These are phyloP conservation scores for Diuraphis noxia DNA, from an alignment of 1,140 invertebrate genomes.

Conservation along the genomic window DNA sequence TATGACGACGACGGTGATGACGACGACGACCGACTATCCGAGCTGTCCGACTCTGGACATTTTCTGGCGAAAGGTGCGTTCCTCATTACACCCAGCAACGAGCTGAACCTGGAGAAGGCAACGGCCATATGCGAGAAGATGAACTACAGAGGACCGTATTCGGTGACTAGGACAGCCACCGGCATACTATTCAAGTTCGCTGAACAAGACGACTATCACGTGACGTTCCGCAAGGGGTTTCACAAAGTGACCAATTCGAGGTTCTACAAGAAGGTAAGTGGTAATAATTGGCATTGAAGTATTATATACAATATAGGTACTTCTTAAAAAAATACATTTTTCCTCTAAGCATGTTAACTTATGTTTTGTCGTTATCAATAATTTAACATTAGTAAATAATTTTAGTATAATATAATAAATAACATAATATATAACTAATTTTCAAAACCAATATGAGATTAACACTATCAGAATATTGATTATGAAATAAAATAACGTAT, in stretches of 20 bases:
- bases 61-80: constrained; percentile 71
- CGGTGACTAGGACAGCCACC: constrained; percentile 80
- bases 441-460: too few species aligned
- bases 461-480: too few species aligned
- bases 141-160: constrained; percentile 81
- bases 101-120: constrained; percentile 79
- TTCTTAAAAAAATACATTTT: not conserved
- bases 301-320: too few species aligned
- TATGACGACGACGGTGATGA: constrained; percentile 48
- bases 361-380: too few species aligned
- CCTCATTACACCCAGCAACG: constrained; percentile 79
- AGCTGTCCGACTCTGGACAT: constrained; percentile 57
- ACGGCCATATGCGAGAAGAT: constrained; percentile 84
- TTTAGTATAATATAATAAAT: too few species aligned
- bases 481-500: too few species aligned
- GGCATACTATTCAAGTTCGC: constrained; percentile 87
- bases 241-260: constrained; percentile 78
- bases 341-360: too few species aligned
- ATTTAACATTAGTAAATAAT: too few species aligned
- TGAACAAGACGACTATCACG: constrained; percentile 80
- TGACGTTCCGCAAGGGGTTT: constrained; percentile 82
- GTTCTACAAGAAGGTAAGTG: constrained; percentile 74
- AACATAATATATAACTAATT: too few species aligned
- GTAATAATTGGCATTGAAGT: not conserved
- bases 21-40: constrained; percentile 57